These are phyloP conservation scores for Drosophila pseudoananassae DNA, from an alignment of 1,140 invertebrate species.

Conservation along the genomic window DNA sequence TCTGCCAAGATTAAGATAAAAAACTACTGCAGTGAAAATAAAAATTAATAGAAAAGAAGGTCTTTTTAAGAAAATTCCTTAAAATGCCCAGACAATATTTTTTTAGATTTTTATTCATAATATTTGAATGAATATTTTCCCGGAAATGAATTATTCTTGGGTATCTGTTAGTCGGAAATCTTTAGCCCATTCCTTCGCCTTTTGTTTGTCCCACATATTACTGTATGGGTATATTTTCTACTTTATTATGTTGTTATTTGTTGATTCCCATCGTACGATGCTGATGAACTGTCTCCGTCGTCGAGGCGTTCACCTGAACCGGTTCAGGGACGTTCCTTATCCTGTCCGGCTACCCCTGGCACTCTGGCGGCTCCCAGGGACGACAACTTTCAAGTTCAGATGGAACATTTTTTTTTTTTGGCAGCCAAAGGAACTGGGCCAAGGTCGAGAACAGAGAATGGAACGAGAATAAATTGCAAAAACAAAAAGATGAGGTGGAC, in stretches of 20 bases:
- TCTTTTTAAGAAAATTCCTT: not conserved
- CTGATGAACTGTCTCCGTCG: slow-evolving; percentile 51
- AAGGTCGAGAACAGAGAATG: slow-evolving; percentile 62
- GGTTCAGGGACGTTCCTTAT: slow-evolving; percentile 66
- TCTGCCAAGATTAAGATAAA: not conserved
- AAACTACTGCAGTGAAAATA: not conserved
- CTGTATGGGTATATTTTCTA: slow-evolving; percentile 30
- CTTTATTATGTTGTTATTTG: slow-evolving; percentile 50
- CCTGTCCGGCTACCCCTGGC: not conserved
- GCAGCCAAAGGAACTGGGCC: slow-evolving; percentile 71
- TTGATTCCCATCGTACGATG: slow-evolving; percentile 29
- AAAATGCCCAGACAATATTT: not conserved
- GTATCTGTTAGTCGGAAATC: slow-evolving; percentile 29
- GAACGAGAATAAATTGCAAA: slow-evolving; percentile 36
- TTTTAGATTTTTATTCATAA: not conserved
- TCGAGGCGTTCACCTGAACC: slow-evolving; percentile 62
- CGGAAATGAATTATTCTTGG: slow-evolving; percentile 10
- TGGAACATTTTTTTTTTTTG: slow-evolving; percentile 49
- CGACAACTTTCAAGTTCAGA: slow-evolving; percentile 80
- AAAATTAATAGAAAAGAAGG: not conserved
- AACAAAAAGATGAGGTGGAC: slow-evolving; percentile 10
- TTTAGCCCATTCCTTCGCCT: not conserved
- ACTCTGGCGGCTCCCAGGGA: slow-evolving; percentile 36
- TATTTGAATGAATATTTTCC: not conserved
- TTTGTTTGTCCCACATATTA: slow-evolving; percentile 40